Percentiles rank a stretch among this genome's conserved stretches.
Conservation (phyloP, 2,888 invertebrate species). For the Cyclophora punctaria region DNA sequence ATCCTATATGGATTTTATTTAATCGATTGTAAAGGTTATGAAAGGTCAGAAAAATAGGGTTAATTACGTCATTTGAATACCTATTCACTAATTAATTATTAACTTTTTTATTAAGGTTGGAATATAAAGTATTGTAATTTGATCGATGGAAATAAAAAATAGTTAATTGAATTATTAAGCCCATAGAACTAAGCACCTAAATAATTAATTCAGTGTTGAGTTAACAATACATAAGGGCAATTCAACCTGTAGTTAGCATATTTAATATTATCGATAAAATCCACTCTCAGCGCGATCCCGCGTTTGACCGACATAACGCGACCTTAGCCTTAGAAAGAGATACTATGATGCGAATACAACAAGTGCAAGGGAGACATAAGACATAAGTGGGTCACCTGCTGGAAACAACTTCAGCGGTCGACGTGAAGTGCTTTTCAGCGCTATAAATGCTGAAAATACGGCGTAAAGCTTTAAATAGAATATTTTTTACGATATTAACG, state of each 20-base stretch:
- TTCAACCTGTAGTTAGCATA: constrained; percentile 11
- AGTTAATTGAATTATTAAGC: too few relatives aligned
- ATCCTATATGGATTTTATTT: too few relatives aligned
- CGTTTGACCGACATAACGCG: constrained; percentile 67
- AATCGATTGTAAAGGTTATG: too few relatives aligned
- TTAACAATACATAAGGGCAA: background rate
- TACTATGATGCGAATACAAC: constrained; percentile 16
- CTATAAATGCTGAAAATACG: constrained; percentile 47
- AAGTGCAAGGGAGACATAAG: constrained; percentile 29
- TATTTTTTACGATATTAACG: constrained; percentile 36
- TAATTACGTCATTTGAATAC: too few relatives aligned
- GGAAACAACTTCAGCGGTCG: constrained; percentile 35
- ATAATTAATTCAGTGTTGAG: background rate
- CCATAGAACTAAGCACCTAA: too few relatives aligned
- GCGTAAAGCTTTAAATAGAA: constrained; percentile 47
- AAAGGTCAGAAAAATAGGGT: too few relatives aligned
- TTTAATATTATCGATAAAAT: constrained; percentile 3
- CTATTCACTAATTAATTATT: too few relatives aligned
- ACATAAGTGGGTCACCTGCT: constrained; percentile 69
- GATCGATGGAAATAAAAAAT: too few relatives aligned
- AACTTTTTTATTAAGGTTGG: too few relatives aligned
- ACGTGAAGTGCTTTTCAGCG: constrained; percentile 37
- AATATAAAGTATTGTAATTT: too few relatives aligned
- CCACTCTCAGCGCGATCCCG: constrained; percentile 33
- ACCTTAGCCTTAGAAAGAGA: constrained; percentile 54